These are phyloP conservation scores for Cantharis lateralis DNA, from an alignment of 2,888 invertebrate genomes.

Conservation along the genomic window DNA sequence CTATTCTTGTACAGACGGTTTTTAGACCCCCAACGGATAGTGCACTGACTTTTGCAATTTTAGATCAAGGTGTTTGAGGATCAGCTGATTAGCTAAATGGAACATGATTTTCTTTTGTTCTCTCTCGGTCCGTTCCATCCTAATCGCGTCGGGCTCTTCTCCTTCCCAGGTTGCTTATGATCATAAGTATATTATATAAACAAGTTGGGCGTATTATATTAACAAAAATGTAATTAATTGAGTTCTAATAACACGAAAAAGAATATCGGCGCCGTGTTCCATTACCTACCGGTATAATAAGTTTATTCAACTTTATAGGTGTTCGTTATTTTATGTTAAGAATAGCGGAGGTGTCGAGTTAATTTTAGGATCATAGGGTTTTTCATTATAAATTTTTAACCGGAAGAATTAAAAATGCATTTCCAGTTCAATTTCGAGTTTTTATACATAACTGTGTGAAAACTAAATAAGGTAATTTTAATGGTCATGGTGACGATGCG, in stretches of 20 bases:
- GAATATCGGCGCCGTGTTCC: constrained; percentile 6
- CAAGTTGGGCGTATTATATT: neutral
- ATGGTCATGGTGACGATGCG: no score
- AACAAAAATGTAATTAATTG: neutral
- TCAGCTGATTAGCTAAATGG: constrained; percentile 33
- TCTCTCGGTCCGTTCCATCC: neutral
- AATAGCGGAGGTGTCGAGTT: neutral
- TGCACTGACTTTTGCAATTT: constrained; percentile 39
- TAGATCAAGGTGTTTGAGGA: constrained; percentile 36
- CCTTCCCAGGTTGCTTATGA: neutral
- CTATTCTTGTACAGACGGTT: constrained; percentile 34
- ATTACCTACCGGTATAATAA: neutral
- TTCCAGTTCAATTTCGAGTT: neutral
- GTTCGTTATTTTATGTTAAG: neutral
- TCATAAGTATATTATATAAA: neutral
- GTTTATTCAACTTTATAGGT: neutral
- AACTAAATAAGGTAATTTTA: neutral
- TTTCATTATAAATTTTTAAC: neutral
- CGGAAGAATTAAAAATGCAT: neutral
- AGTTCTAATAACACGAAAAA: neutral
- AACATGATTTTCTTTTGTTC: neutral
- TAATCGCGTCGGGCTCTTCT: neutral
- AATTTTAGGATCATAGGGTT: neutral
- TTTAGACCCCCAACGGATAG: constrained; percentile 35
- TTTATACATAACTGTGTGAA: neutral